Conservation (phyloP, 2,888 invertebrate species). For the Latheticus oryzae region DNA sequence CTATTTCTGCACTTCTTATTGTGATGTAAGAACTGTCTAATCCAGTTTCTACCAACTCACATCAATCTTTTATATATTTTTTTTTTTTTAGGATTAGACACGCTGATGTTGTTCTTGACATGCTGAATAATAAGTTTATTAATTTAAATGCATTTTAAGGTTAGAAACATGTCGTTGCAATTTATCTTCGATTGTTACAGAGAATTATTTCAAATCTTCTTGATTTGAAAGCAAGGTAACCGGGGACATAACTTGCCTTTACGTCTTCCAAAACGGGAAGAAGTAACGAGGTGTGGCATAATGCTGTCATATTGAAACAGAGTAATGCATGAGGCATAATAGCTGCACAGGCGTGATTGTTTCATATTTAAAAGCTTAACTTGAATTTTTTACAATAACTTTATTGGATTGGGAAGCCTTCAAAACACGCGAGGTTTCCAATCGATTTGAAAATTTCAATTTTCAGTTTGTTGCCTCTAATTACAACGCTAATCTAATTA, state of each 20-base stretch:
- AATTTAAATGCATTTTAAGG: slow-evolving; percentile 17
- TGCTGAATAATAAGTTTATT: slow-evolving; percentile 23
- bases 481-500: slow-evolving; percentile 18
- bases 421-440: slow-evolving; percentile 22
- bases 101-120: slow-evolving; percentile 9
- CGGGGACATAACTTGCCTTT: slow-evolving; percentile 18
- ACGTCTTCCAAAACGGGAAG: slow-evolving; percentile 20
- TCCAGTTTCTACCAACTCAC: no score
- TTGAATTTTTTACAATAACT: no score
- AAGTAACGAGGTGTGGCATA: slow-evolving; percentile 15
- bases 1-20: no score
- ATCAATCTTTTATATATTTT: slow-evolving; percentile 3
- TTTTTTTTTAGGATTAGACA: slow-evolving; percentile 1
- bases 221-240: slow-evolving; percentile 23
- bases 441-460: slow-evolving; percentile 11
- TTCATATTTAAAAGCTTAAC: no score
- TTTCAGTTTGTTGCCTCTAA: no score
- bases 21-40: no score
- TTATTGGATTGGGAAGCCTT: slow-evolving; percentile 23
- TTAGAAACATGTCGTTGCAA: slow-evolving; percentile 19
- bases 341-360: no score
- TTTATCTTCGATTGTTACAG: slow-evolving; percentile 19
- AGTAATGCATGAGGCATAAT: slow-evolving; percentile 13
- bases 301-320: slow-evolving; percentile 8
- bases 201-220: slow-evolving; percentile 23